Evolutionary conservation across 2,797 vertebrate genomes (phyloP).

Genomic region (Propithecus perrieri): DNA sequence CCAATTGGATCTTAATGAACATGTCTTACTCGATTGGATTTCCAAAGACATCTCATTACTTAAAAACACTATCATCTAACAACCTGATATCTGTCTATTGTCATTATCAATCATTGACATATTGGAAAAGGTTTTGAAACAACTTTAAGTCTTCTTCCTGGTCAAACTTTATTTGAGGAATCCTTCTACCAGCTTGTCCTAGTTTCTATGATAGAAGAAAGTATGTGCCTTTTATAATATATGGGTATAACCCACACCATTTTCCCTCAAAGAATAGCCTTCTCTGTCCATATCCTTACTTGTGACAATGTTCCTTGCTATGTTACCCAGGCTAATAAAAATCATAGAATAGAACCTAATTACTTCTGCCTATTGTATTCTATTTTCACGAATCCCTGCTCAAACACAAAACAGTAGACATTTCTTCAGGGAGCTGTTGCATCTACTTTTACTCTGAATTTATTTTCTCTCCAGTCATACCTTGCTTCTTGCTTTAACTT

Average conservation of each 20-base stretch:
- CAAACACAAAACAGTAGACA: neutral
- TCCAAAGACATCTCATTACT: slow-evolving; percentile 35
- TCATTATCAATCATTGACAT: neutral
- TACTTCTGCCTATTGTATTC: neutral
- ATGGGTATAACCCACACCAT: neutral
- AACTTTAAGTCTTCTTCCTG: neutral
- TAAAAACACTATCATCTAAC: neutral
- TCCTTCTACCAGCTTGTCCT: neutral
- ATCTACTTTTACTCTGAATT: slow-evolving; percentile 15
- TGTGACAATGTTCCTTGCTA: neutral
- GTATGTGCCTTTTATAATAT: neutral
- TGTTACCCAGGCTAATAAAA: neutral
- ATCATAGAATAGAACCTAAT: neutral
- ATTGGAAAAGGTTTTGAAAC: neutral
- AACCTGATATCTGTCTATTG: neutral
- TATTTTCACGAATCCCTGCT: neutral
- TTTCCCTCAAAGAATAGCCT: neutral
- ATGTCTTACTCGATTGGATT: slow-evolving; percentile 51
- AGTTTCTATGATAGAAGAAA: neutral
- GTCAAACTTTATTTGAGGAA: neutral
- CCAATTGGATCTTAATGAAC: slow-evolving; percentile 42
- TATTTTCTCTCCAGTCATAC: slow-evolving; percentile 3
- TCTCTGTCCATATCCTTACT: neutral
- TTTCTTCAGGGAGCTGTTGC: neutral
- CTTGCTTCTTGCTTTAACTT: slow-evolving; percentile 33